A percentile compares a stretch with the other conserved stretches of the same genome.
Evolutionary conservation across 2,113 vertebrate species (phyloP).

Genomic region (Anoplopoma fimbria): DNA sequence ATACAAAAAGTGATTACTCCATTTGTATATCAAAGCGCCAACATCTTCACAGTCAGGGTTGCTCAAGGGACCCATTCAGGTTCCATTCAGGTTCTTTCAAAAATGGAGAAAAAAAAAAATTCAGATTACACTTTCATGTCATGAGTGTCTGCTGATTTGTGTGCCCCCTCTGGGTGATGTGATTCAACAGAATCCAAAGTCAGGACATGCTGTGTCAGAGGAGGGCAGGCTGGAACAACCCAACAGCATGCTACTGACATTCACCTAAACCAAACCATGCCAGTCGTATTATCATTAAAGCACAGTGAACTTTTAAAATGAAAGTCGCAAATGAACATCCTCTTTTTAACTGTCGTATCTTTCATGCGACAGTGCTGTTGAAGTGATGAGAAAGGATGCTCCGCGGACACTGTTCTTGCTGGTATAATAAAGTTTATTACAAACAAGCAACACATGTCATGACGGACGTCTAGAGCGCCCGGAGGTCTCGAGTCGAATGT

Average conservation of each 20-base stretch:
- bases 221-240: slow-evolving; percentile 49
- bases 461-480: too few species aligned
- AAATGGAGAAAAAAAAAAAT: neutral
- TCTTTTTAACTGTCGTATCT: too few species aligned
- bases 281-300: slow-evolving; percentile 13
- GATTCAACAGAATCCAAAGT: slow-evolving; percentile 62
- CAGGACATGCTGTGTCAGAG: slow-evolving; percentile 52
- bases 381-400: too few species aligned
- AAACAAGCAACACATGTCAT: too few species aligned
- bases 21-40: neutral
- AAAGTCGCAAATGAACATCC: slow-evolving; percentile 1
- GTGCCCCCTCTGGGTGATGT: slow-evolving; percentile 51
- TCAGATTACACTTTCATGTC: slow-evolving; percentile 19
- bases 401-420: too few species aligned
- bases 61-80: neutral
- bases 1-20: neutral
- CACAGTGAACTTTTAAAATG: slow-evolving; percentile 6
- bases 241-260: slow-evolving; percentile 55
- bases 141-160: slow-evolving; percentile 41
- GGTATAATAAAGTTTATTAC: too few species aligned
- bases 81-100: slow-evolving; percentile 4
- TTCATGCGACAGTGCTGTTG: too few species aligned
- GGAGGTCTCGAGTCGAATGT: too few species aligned
- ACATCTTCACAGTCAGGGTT: neutral
- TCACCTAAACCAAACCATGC: slow-evolving; percentile 30